A percentile compares a stretch with the other conserved stretches of the same genome.
Conservation (phyloP, 2,888 invertebrate species). For the Teleiodes luculella region DNA sequence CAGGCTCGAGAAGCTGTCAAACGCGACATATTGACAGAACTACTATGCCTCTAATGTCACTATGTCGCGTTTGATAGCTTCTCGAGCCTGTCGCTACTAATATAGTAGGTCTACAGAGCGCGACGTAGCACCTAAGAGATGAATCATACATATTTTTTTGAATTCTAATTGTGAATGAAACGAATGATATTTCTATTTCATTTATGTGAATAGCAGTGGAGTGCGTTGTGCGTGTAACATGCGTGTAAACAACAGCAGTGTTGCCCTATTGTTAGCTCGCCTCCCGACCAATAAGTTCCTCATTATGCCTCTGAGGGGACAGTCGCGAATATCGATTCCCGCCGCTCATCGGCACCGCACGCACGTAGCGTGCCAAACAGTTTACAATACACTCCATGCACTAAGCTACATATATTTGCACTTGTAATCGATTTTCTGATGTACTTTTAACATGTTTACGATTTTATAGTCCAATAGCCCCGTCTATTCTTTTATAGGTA, state of each 20-base stretch:
- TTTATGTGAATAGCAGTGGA: background rate
- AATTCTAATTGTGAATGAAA: too few species aligned
- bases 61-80: too few species aligned
- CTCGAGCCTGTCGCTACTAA: too few species aligned
- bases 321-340: constrained; percentile 56
- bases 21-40: too few species aligned
- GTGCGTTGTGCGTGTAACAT: background rate
- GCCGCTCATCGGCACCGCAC: constrained; percentile 21
- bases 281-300: constrained; percentile 6
- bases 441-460: background rate
- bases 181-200: background rate
- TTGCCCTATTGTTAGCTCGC: background rate
- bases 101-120: too few species aligned
- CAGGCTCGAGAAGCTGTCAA: too few species aligned
- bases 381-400: constrained; percentile 23
- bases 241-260: background rate
- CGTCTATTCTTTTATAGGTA: background rate
- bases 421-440: constrained; percentile 22
- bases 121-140: too few species aligned
- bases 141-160: too few species aligned
- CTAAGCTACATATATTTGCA: constrained; percentile 25
- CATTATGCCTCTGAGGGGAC: constrained; percentile 33
- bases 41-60: too few species aligned
- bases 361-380: constrained; percentile 31
- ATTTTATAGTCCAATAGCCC: background rate